A percentile compares a stretch with the other conserved stretches of the same genome.
Evolutionary conservation across 1,140 invertebrate species (phyloP).

Genomic region (Sycophila sp.): DNA sequence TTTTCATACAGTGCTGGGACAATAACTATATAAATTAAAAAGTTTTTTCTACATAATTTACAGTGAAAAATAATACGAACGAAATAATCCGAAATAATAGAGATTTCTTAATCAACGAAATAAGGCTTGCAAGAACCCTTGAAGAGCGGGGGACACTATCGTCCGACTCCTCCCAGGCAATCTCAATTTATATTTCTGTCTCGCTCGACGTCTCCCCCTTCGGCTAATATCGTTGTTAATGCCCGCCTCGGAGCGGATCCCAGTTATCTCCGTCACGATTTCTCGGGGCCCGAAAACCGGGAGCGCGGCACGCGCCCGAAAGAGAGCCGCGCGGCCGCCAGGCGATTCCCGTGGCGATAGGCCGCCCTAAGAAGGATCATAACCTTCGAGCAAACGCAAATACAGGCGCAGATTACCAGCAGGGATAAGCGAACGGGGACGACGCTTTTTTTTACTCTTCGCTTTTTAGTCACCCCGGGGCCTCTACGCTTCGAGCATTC

Average conservation of each 20-base stretch:
- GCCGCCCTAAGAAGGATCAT: constrained; percentile 55
- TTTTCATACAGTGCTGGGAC: too few species aligned
- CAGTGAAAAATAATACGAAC: too few species aligned
- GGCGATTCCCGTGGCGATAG: constrained; percentile 41
- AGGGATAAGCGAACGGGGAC: constrained; percentile 33
- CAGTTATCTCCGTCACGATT: constrained; percentile 34
- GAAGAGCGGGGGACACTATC: constrained; percentile 36
- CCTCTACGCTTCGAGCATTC: constrained; percentile 29
- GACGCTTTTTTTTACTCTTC: constrained; percentile 18
- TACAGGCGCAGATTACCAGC: constrained; percentile 49
- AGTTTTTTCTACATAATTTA: too few species aligned
- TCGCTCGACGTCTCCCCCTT: neutral
- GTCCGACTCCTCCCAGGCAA: neutral
- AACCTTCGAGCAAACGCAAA: constrained; percentile 60
- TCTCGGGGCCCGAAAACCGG: neutral
- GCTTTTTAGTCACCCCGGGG: constrained; percentile 7
- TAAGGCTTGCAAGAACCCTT: too few species aligned
- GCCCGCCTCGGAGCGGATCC: neutral
- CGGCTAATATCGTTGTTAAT: constrained; percentile 29
- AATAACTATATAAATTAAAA: too few species aligned
- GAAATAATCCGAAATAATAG: too few species aligned
- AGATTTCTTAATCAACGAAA: too few species aligned
- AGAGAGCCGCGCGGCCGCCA: neutral
- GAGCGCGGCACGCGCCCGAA: constrained; percentile 8
- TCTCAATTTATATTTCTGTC: constrained; percentile 5